Evolutionary conservation across 2,113 vertebrate species (phyloP), one percentile per base, ranked within the genome.

Genomic region (Urocynchramus pylzowi): DNA sequence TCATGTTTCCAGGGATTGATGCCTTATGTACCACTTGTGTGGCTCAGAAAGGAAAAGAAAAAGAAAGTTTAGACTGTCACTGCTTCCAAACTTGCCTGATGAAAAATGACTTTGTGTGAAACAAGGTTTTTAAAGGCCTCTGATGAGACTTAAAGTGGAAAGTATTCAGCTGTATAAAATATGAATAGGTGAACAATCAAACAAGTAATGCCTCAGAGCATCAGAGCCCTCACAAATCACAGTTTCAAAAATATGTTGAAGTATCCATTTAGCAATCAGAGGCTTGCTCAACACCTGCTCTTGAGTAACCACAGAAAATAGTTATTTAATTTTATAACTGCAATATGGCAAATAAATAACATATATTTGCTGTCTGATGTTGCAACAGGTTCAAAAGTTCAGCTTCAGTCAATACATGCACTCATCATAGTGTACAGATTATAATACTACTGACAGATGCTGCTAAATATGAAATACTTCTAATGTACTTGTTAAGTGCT

Each of bases 381-480:
- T 94, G 94, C 97, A 98, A 97, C 91, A 96, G 90, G 97, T 98
- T 98, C 96, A 97, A 96, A 97, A 98, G 97, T 98, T 98, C 97
- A 97, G 54, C 94, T 90, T 94, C 89, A 86, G 87, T 92, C 95
- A 96, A 96, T 97, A 95, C 39, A 63, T 20, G 67, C 63, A 97
- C 93, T 95, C 77, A 91, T 97, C 87, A 84, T 61, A 87, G 69
- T 9, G 14, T 89, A 77, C 61, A 84, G 44, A 95, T 93, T 93
- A 67, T 61, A 85, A 69, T 95, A 85, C 59, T 84, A 82, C 74
- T 74, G 47, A 75, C 75, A 87, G 76, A 90, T 89, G 54, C 45
- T 97, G 83, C 97, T 97, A 94, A 97, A 97, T 92, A 75, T 78
- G 79, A 96, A 96, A 95, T 97, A 97, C 77, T 60, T 93, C 84